These are phyloP conservation scores for Harpagifer antarcticus DNA, from an alignment of 2,797 vertebrate species.

Conservation along the genomic window DNA sequence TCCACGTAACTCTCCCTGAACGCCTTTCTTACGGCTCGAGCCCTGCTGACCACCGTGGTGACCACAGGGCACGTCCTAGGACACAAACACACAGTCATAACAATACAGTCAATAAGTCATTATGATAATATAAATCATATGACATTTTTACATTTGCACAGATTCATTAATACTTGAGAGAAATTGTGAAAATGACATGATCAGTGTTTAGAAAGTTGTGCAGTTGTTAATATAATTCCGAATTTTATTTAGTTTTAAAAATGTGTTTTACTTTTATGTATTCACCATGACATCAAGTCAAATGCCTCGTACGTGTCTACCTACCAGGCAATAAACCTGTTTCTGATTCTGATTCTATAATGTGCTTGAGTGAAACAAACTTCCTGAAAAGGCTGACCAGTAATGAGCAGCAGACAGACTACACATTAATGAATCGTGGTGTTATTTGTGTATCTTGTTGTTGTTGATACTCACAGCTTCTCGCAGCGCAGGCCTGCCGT, in stretches of 20 bases:
- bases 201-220: neutral
- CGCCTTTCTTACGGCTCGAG: constrained; percentile 83
- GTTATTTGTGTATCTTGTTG: neutral
- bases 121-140: neutral
- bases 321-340: too few relatives aligned
- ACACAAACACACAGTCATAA: constrained; percentile 23
- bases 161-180: neutral
- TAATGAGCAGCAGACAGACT: neutral
- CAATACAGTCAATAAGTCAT: neutral
- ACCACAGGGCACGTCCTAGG: constrained; percentile 86
- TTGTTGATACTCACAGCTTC: constrained; percentile 79
- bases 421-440: neutral
- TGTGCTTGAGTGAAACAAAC: neutral
- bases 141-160: neutral
- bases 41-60: constrained; percentile 85
- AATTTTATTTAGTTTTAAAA: too few relatives aligned
- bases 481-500: constrained; percentile 86
- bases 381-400: neutral
- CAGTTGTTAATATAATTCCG: too few relatives aligned
- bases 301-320: too few relatives aligned
- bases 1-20: constrained; percentile 86
- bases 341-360: neutral
- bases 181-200: neutral
- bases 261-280: neutral
- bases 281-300: neutral